Conservation (phyloP, 2,888 invertebrate species). For the Sphinx pinastri region DNA sequence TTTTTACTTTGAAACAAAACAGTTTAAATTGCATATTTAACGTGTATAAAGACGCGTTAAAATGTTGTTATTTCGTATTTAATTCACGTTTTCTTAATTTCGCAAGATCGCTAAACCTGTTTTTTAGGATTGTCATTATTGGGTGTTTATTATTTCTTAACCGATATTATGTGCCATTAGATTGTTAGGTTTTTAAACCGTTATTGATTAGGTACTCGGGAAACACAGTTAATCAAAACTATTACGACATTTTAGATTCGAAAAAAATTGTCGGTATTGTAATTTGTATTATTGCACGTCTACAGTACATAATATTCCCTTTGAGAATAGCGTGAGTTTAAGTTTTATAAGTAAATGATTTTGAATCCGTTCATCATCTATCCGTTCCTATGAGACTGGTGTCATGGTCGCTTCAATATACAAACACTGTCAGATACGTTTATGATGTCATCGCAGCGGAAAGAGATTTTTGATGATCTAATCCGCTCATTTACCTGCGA, state of each 20-base stretch:
- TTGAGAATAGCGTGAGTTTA: neutral
- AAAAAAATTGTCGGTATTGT: no score
- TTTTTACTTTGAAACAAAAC: neutral
- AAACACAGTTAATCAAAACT: no score
- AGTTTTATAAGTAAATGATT: neutral
- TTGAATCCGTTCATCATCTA: no score
- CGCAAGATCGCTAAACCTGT: no score
- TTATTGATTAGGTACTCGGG: no score
- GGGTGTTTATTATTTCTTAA: no score
- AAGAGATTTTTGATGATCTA: neutral
- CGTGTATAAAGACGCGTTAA: neutral
- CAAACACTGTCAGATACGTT: neutral
- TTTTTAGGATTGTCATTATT: no score
- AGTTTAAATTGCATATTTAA: neutral
- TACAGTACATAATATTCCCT: neutral
- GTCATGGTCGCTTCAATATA: neutral
- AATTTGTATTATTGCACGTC: neutral
- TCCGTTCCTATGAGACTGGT: neutral
- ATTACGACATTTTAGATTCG: no score
- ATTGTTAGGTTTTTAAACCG: no score
- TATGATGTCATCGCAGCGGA: neutral
- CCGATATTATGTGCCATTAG: no score
- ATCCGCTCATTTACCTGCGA: neutral
- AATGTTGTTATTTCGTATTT: no score
- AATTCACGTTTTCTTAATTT: no score